phyloP scores from a whole-genome alignment of 2,888 invertebrate species.

The Trachelus troglodyta region DNA sequence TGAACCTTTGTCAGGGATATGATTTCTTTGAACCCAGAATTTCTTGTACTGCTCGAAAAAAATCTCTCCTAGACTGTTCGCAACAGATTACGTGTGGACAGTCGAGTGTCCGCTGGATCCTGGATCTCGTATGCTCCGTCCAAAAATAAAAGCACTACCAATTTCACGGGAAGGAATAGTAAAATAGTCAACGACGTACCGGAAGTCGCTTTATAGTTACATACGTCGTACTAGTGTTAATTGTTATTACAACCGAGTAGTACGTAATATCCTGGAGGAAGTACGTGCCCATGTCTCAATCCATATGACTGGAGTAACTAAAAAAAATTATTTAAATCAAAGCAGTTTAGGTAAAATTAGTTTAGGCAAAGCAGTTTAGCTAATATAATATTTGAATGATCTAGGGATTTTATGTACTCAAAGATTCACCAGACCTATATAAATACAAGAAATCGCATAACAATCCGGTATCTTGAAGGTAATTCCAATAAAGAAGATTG shows the following conservation, averaged over 20 bases:
- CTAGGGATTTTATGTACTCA: background rate
- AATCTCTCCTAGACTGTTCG: background rate
- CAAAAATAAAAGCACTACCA: slow-evolving; percentile 56
- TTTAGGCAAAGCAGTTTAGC: background rate
- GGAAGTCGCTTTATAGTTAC: slow-evolving; percentile 10
- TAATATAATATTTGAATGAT: background rate
- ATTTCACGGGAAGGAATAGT: slow-evolving; percentile 61
- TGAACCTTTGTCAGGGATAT: background rate
- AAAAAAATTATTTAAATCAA: background rate
- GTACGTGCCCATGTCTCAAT: background rate
- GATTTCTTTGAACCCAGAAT: background rate
- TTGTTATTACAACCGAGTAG: background rate
- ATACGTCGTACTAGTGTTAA: background rate
- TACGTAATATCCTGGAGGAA: background rate
- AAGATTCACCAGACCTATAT: background rate
- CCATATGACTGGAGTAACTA: background rate
- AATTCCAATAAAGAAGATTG: background rate
- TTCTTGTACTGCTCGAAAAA: background rate
- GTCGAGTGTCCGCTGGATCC: slow-evolving; percentile 39
- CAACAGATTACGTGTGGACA: background rate
- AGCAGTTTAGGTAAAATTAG: background rate
- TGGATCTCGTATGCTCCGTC: slow-evolving; percentile 49
- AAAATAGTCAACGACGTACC: slow-evolving; percentile 43
- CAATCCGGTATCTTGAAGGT: background rate
- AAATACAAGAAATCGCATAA: background rate